phyloP scores from a whole-genome alignment of 2,797 vertebrate genomes.

The Acrocephalus scirpaceus region DNA sequence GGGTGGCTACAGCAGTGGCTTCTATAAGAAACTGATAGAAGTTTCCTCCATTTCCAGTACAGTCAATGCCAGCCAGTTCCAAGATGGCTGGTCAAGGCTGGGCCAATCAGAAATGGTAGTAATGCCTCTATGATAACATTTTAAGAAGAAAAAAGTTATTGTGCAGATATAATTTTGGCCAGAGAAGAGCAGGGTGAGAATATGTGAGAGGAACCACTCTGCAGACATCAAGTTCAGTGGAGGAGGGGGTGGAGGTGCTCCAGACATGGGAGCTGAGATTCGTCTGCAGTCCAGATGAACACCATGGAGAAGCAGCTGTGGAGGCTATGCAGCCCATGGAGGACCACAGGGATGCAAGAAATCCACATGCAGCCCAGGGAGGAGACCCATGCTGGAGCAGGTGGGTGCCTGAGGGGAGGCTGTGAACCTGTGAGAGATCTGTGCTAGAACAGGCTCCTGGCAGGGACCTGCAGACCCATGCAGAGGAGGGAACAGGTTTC shows the following conservation, averaged over 20 bases:
- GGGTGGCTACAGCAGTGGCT: background rate
- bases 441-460: background rate
- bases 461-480: background rate
- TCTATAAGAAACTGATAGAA: background rate
- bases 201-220: fast-evolving
- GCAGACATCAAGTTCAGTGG: background rate
- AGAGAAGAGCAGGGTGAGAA: background rate
- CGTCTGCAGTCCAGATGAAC: background rate
- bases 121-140: background rate
- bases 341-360: background rate
- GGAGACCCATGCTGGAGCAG: background rate
- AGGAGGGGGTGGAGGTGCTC: fast-evolving
- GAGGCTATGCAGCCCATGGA: background rate
- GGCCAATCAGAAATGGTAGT: background rate
- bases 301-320: background rate
- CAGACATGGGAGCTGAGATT: background rate
- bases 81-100: background rate
- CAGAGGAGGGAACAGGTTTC: background rate
- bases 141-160: background rate
- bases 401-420: background rate
- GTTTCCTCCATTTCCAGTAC: background rate
- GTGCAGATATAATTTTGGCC: background rate
- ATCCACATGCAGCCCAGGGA: background rate
- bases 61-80: fast-evolving
- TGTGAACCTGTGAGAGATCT: background rate